Conservation (phyloP, 2,797 vertebrate species). For the Lutjanus campechanus region DNA sequence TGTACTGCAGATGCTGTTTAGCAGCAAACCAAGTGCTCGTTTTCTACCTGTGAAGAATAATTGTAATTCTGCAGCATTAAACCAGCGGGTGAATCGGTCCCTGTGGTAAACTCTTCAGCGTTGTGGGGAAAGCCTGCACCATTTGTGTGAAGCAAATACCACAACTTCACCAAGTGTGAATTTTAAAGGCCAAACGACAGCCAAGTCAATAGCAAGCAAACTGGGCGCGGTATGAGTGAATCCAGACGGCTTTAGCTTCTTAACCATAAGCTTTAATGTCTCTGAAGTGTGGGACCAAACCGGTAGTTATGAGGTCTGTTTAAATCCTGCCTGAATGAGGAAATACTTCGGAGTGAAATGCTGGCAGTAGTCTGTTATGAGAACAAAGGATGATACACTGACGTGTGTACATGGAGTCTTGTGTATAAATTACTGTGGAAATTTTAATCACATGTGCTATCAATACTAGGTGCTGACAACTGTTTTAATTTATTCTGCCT, state of each 20-base stretch:
- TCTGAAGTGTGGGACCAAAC: conserved; percentile 52
- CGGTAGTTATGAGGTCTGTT: conserved; percentile 65
- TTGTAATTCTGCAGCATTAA: conserved; percentile 40
- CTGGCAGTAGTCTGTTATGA: conserved; percentile 25
- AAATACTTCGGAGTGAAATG: conserved; percentile 41
- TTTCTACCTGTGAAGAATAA: conserved; percentile 35
- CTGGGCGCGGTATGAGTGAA: conserved; percentile 54
- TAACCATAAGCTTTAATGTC: conserved; percentile 63
- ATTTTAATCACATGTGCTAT: conserved; percentile 14
- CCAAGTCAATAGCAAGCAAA: conserved; percentile 60
- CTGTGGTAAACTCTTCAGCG: conserved; percentile 49
- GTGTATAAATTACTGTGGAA: conserved; percentile 20
- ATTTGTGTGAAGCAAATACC: conserved; percentile 68
- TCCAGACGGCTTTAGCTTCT: conserved; percentile 62
- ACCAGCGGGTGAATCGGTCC: conserved; percentile 42
- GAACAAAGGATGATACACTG: conserved; percentile 15
- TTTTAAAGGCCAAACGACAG: conserved; percentile 74
- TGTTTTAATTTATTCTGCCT: conserved; percentile 23
- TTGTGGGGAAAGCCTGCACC: conserved; percentile 54
- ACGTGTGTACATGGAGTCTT: conserved; percentile 2
- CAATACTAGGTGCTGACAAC: conserved; percentile 26
- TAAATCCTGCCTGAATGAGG: conserved; percentile 44
- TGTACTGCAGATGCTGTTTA: not conserved
- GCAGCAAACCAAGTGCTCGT: conserved; percentile 5
- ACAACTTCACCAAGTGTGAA: conserved; percentile 71